Base-by-base conservation (phyloP, 2,113 vertebrate genomes). In the Melanocharis versteri region DNA sequence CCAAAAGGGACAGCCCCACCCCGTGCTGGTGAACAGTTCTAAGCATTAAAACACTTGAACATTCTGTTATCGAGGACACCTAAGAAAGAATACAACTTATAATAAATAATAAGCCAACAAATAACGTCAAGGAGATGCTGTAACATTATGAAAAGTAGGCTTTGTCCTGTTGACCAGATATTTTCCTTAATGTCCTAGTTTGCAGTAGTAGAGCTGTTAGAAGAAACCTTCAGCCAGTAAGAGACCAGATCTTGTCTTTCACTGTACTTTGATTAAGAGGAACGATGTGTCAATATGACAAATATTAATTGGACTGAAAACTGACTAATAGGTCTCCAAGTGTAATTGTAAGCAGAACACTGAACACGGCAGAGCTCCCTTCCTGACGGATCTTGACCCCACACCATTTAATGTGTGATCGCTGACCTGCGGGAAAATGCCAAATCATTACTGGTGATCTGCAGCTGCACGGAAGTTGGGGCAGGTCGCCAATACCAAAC, bases 261-360 rank as follows among this genome's bases (percentile, higher is more conserved):
- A 28, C 3, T 3, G 15, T 39, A 21, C 51, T 78, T 89, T 66
- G 64, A 30, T n/a, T 35, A 81, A 84, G 47, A 75, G 82, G 60
- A 89, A 40, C 2, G 0, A 21, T 33, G 11, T 18, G 66, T 83
- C 61, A 50, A 42, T 69, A 7, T n/a, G 70, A 57, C 53, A 69
- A 54, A 62, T 57, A 79, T 45, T 89, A 95, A 95, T 95, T 91
- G 87, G 81, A 82, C 54, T 91, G 58, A 77, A 89, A 90, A 35
- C 37, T 11, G 30, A 71, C 80, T 12, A 47, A 31, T 51, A 23
- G 57, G 42, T 83, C 65, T 95, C 26, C 31, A 53, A 61, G 39
- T 37, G 65, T 33, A 56, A 78, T 12, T 60, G 70, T 30, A 66
- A 92, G 68, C 57, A 90, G 90, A 31, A 31, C 21, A 3, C 18